These are phyloP conservation scores for Drosophila monieri DNA, from an alignment of 2,888 invertebrate species.

Conservation along the genomic window DNA sequence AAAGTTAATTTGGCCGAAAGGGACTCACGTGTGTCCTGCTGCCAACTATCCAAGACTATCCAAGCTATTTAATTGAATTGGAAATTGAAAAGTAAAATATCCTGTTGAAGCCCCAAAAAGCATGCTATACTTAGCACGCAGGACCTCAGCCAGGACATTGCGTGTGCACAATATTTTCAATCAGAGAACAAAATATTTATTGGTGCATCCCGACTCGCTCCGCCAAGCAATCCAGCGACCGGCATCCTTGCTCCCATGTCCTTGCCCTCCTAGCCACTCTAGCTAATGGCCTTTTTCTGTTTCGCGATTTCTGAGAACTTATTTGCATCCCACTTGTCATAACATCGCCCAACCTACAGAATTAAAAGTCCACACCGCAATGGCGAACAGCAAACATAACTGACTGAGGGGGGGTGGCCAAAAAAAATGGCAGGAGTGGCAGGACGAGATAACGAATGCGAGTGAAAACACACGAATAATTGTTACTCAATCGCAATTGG, in stretches of 20 bases:
- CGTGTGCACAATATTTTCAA: constrained; percentile 21
- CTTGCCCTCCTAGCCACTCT: constrained; percentile 19
- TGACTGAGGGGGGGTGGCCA: background rate
- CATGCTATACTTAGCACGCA: background rate
- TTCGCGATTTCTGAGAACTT: constrained; percentile 7
- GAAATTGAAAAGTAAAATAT: too few relatives aligned
- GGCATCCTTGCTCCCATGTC: background rate
- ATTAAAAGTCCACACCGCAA: constrained; percentile 51
- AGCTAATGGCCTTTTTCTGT: constrained; percentile 39
- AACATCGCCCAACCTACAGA: constrained; percentile 43
- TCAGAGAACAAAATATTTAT: constrained; percentile 24
- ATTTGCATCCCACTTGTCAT: constrained; percentile 57
- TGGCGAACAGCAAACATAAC: constrained; percentile 27
- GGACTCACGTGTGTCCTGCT: constrained; percentile 19
- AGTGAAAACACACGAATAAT: constrained; percentile 60
- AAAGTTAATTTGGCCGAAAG: constrained; percentile 28
- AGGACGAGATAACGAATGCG: constrained; percentile 19
- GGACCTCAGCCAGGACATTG: background rate
- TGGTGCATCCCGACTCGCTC: constrained; percentile 9
- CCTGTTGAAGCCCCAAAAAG: background rate
- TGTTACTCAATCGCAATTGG: constrained; percentile 61
- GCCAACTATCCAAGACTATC: too few relatives aligned
- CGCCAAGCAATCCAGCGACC: constrained; percentile 24
- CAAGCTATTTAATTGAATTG: constrained; percentile 4
- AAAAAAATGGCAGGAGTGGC: background rate